These are phyloP conservation scores for Trachymyrmex cornetzi DNA, from an alignment of 1,140 invertebrate species.

Conservation along the genomic window DNA sequence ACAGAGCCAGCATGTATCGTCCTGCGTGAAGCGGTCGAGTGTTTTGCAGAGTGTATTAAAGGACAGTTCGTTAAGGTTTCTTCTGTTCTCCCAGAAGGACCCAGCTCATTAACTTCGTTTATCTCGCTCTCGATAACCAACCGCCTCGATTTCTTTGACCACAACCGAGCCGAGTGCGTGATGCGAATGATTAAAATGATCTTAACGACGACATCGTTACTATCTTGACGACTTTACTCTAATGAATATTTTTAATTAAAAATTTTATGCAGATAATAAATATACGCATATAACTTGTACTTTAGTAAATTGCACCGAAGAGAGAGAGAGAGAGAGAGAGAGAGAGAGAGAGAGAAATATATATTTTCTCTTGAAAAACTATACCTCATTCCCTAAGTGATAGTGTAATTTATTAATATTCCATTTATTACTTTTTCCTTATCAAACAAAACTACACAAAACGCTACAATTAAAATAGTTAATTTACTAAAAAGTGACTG, in stretches of 20 bases:
- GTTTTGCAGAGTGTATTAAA: constrained; percentile 25
- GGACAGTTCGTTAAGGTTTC: constrained; percentile 63
- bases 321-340: too few relatives aligned
- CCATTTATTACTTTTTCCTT: background rate
- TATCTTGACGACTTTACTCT: too few relatives aligned
- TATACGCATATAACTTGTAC: constrained; percentile 24
- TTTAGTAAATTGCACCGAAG: background rate
- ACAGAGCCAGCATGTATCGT: constrained; percentile 61
- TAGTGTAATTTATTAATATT: background rate
- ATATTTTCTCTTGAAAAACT: background rate
- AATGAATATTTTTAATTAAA: background rate
- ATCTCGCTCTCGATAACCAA: constrained; percentile 67
- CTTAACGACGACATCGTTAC: background rate
- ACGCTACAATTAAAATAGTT: constrained; percentile 22
- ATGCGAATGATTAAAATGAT: constrained; percentile 8
- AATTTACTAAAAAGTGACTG: constrained; percentile 19
- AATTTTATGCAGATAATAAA: background rate
- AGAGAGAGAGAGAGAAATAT: too few relatives aligned
- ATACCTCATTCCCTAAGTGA: constrained; percentile 26
- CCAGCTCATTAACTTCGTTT: constrained; percentile 73
- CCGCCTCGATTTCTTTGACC: constrained; percentile 56
- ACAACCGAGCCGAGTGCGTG: background rate
- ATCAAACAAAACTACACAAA: background rate
- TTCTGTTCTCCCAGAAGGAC: constrained; percentile 63
- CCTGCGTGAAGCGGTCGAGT: constrained; percentile 50